phyloP scores from a whole-genome alignment of 37 sponge, comb jelly and placozoan genomes.

The Haliclona indistincta region DNA sequence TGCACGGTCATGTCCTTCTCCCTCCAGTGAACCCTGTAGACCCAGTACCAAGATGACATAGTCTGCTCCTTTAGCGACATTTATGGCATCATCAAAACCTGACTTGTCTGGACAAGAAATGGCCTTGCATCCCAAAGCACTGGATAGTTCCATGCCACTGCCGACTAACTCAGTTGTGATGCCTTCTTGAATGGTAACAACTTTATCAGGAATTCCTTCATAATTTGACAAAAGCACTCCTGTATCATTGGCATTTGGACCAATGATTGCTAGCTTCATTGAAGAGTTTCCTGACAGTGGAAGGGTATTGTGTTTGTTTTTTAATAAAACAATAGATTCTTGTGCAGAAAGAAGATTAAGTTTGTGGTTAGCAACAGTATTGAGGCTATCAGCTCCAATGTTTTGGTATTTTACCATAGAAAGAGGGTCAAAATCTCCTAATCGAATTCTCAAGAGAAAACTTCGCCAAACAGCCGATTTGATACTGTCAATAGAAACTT shows the following conservation, averaged over 20 bases:
- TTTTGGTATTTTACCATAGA: constrained; percentile 27
- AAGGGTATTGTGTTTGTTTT: constrained; percentile 22
- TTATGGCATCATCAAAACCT: constrained; percentile 26
- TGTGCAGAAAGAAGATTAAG: constrained; percentile 56
- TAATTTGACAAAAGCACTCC: constrained; percentile 51
- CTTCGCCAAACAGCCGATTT: constrained; percentile 48
- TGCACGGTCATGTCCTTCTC: constrained; percentile 57
- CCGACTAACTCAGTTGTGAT: constrained; percentile 19
- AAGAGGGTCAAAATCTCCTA: constrained; percentile 77
- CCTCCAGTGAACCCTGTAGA: constrained; percentile 38
- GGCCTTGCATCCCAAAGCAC: constrained; percentile 29
- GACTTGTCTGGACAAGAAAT: constrained; percentile 23
- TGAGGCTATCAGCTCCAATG: too few species aligned
- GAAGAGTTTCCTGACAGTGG: constrained; percentile 11
- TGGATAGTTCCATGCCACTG: background rate
- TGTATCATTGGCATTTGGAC: constrained; percentile 63
- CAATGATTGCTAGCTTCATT: constrained; percentile 52
- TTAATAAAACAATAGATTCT: constrained; percentile 60
- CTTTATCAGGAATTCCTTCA: constrained; percentile 40
- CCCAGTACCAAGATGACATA: constrained; percentile 68
- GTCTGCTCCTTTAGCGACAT: constrained; percentile 39
- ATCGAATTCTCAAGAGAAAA: too few species aligned
- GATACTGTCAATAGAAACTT: constrained; percentile 31
- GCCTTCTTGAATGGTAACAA: constrained; percentile 42
- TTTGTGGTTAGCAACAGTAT: too few species aligned